Evolutionary conservation across 2,888 invertebrate genomes (phyloP), one percentile per base, ranked within the genome.

Genomic region (Crepidodera aurea): DNA sequence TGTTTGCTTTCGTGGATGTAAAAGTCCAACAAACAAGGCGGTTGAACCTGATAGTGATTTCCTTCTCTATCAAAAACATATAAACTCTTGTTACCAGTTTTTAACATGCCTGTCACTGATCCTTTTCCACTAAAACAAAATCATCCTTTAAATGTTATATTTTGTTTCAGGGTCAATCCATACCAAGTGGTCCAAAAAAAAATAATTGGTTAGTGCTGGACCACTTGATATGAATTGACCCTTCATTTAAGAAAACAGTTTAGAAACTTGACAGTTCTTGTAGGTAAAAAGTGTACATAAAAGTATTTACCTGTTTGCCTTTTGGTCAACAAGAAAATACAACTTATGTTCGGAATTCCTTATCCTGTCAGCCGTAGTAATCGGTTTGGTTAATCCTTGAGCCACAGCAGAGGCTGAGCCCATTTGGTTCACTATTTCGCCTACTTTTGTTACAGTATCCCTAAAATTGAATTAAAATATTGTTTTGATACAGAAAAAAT

Each of bases 21-120:
- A 83, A 98, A 98, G 81, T 98, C 98, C 50, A 98, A 85, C 59
- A 98, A 87, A 79, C 96, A 97, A 10, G 93, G 84, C 0, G 96
- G 91, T 68, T 90, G 87, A 60, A 92, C 84, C 79, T 95, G 93
- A 77, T 88, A 90, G 70, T 91, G 89, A 50, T 84, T 82, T 12
- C 89, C 90, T 56, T 83, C 80, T 71, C 86, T 84, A 78, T 94
- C 92, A 78, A 89, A 90, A 53, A 98, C 86, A 83, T 93, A 98
- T 54, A 98, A 83, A 75, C 92, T 91, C 83, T 98, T 98, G 65
- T 85, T 85, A 25, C 98, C 97, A 48, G 95, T 88, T 83, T 97
- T 98, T 67, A 98, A 83, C 73, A 96, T 83, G 0, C 96, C 98
- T 46, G 94, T 86, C n/a, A 92, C 89, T 32, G 83, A 81, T 10